Percentiles rank a stretch among this genome's conserved stretches.
Conservation (phyloP, 2,797 vertebrate species). For the Hoplostethus mediterraneus region DNA sequence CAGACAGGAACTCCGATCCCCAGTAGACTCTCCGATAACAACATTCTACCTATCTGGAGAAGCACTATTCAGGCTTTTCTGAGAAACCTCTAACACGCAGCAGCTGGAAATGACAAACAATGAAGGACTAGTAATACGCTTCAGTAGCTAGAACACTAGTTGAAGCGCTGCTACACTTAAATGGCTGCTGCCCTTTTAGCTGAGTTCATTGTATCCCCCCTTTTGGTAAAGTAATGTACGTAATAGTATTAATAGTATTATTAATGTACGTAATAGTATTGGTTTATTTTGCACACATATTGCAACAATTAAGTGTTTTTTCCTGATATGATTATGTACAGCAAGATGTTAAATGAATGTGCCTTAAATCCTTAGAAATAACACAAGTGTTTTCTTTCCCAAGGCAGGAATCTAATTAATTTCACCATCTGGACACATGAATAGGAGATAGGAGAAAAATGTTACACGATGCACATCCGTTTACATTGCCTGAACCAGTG, state of each 20-base stretch:
- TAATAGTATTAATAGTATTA: background rate
- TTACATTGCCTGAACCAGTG: background rate
- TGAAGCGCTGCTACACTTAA: conserved; percentile 1
- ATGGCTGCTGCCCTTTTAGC: background rate
- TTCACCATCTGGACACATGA: background rate
- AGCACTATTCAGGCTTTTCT: conserved; percentile 71
- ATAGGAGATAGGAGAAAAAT: background rate
- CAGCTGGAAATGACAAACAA: conserved; percentile 19
- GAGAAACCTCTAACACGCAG: conserved; percentile 61
- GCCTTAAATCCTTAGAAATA: background rate
- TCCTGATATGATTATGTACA: conserved; percentile 1
- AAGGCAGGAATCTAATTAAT: conserved; percentile 51
- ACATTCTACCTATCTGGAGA: conserved; percentile 81
- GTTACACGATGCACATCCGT: background rate
- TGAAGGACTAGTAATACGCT: conserved; percentile 1
- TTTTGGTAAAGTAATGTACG: background rate
- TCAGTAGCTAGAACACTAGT: background rate
- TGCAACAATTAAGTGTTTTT: background rate
- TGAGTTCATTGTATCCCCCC: background rate
- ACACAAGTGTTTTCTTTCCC: background rate
- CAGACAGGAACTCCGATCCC: conserved; percentile 82
- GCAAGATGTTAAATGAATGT: conserved; percentile 1
- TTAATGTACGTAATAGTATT: background rate
- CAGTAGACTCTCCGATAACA: conserved; percentile 74
- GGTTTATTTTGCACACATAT: conserved; percentile 21